Percentiles rank a stretch among this genome's conserved stretches.
These are phyloP conservation scores for Heliconius erato DNA, from an alignment of 2,888 invertebrate genomes.

Conservation along the genomic window DNA sequence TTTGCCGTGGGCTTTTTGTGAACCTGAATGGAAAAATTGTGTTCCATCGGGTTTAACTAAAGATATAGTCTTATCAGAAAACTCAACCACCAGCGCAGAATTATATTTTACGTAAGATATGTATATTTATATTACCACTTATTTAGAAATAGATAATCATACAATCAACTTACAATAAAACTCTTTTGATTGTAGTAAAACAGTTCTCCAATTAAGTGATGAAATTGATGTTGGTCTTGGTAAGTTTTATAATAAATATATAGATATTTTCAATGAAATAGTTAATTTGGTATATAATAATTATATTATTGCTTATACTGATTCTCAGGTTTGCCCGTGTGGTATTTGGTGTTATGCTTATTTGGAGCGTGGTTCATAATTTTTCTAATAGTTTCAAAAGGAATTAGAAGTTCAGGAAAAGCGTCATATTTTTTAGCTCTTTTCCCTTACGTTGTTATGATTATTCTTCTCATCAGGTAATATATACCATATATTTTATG, in stretches of 20 bases:
- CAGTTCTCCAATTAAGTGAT: conserved; percentile 56
- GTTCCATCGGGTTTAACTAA: conserved; percentile 72
- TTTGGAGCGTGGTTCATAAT: conserved; percentile 89
- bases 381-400: conserved; percentile 89
- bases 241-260: conserved; percentile 42
- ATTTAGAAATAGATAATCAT: neutral
- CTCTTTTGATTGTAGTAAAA: conserved; percentile 47
- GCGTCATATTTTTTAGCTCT: conserved; percentile 95
- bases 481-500: neutral
- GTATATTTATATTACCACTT: neutral
- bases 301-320: neutral
- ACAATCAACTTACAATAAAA: neutral
- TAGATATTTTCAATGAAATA: neutral
- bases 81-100: conserved; percentile 84
- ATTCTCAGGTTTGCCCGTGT: conserved; percentile 85
- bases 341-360: conserved; percentile 89
- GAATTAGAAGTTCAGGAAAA: conserved; percentile 92
- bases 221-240: conserved; percentile 59
- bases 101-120: conserved; percentile 77
- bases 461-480: conserved; percentile 88
- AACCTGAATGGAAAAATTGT: conserved; percentile 84
- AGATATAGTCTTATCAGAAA: conserved; percentile 55
- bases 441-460: conserved; percentile 92
- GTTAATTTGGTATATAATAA: neutral
- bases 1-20: conserved; percentile 91